Conservation (phyloP, 1,140 invertebrate species). For the Chrysopa pallens region DNA sequence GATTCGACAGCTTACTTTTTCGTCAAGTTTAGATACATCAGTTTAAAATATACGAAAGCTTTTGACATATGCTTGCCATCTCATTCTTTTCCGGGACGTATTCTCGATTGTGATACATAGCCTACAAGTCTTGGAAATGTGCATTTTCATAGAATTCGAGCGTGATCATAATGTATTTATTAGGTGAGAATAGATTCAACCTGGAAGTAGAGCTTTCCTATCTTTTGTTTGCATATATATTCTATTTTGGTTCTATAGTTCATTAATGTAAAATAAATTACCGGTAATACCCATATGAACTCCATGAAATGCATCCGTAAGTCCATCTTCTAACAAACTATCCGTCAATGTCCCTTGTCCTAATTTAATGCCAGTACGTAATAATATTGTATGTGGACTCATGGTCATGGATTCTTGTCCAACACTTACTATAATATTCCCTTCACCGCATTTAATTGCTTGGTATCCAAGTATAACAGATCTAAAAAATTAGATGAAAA, state of each 20-base stretch:
- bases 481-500: slow-evolving; percentile 23
- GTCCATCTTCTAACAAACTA: slow-evolving; percentile 56
- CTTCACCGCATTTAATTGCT: slow-evolving; percentile 50
- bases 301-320: slow-evolving; percentile 61
- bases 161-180: too few relatives aligned
- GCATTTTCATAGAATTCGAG: too few relatives aligned
- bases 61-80: too few relatives aligned
- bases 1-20: too few relatives aligned
- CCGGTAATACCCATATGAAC: slow-evolving; percentile 77
- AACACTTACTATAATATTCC: slow-evolving; percentile 54
- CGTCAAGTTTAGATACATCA: too few relatives aligned
- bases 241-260: neutral
- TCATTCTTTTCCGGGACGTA: too few relatives aligned
- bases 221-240: too few relatives aligned
- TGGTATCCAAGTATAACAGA: slow-evolving; percentile 49
- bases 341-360: slow-evolving; percentile 47
- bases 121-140: too few relatives aligned
- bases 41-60: too few relatives aligned
- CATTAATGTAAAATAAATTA: slow-evolving; percentile 22
- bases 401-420: slow-evolving; percentile 79
- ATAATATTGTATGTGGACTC: slow-evolving; percentile 48
- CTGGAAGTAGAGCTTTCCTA: too few relatives aligned
- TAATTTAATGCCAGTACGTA: slow-evolving; percentile 51
- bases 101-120: too few relatives aligned
- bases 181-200: slow-evolving; percentile 3